phyloP scores from a whole-genome alignment of 2,797 vertebrate genomes.

The Chaetodon trifasciatus region DNA sequence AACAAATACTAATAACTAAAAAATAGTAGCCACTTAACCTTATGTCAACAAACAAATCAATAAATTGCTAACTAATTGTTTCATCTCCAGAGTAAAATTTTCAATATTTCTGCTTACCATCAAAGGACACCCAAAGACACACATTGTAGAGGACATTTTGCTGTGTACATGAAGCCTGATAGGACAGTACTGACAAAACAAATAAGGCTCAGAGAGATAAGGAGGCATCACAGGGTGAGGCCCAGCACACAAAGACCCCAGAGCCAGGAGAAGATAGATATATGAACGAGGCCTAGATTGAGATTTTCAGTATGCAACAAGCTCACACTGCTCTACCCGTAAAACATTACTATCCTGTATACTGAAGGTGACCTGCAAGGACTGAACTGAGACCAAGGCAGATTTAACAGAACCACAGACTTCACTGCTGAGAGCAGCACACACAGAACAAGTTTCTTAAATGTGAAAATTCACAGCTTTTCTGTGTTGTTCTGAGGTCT shows the following conservation, averaged over 20 bases:
- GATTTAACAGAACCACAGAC: neutral
- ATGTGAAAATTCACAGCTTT: no score
- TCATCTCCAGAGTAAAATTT: no score
- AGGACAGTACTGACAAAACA: slow-evolving; percentile 30
- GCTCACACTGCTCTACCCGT: neutral
- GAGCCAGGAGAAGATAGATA: neutral
- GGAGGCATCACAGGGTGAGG: slow-evolving; percentile 8
- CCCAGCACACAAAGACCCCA: neutral
- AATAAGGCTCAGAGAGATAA: slow-evolving; percentile 37
- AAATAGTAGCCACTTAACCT: no score
- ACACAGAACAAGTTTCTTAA: neutral
- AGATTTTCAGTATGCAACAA: neutral
- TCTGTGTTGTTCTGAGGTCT: no score
- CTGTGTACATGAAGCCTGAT: neutral
- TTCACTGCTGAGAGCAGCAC: neutral
- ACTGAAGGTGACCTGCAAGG: neutral
- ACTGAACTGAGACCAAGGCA: neutral
- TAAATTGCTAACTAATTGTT: no score
- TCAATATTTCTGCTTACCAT: no score
- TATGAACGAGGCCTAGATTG: neutral
- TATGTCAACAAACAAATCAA: no score
- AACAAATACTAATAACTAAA: no score
- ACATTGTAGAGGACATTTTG: neutral
- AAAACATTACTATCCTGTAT: neutral
- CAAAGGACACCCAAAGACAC: neutral